Conservation (phyloP, 2,888 invertebrate species). For the Malachius bipustulatus region DNA sequence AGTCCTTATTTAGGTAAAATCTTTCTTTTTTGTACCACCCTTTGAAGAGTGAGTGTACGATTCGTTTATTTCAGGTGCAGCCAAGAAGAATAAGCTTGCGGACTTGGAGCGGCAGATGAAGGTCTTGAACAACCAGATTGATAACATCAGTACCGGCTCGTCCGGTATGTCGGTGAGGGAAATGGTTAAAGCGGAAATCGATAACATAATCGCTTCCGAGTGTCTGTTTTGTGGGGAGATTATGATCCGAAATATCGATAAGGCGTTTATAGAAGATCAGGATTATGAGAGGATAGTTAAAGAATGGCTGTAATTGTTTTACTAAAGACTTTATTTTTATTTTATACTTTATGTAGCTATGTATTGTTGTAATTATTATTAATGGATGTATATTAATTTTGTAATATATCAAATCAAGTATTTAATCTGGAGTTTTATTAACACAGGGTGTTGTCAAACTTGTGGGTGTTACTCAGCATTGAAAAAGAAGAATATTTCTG, state of each 20-base stretch:
- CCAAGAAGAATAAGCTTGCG: slow-evolving; percentile 48
- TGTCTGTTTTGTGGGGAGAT: slow-evolving; percentile 88
- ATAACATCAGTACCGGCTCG: slow-evolving; percentile 40
- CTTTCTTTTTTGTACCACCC: slow-evolving; percentile 7
- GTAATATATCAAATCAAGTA: too few relatives aligned
- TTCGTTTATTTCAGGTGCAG: slow-evolving; percentile 36
- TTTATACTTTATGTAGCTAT: slow-evolving; percentile 11
- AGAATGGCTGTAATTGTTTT: slow-evolving; percentile 62
- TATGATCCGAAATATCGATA: slow-evolving; percentile 84
- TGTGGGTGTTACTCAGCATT: too few relatives aligned
- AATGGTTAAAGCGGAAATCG: slow-evolving; percentile 67
- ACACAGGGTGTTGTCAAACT: too few relatives aligned
- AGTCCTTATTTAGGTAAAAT: slow-evolving; percentile 51
- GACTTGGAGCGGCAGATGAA: slow-evolving; percentile 53
- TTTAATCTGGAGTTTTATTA: too few relatives aligned
- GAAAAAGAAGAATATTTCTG: too few relatives aligned
- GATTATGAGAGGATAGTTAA: slow-evolving; percentile 72
- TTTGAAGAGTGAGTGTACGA: neutral
- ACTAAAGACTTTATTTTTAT: slow-evolving; percentile 14
- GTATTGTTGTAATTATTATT: slow-evolving; percentile 3
- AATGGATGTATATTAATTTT: too few relatives aligned
- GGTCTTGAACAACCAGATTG: slow-evolving; percentile 42
- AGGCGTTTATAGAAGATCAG: slow-evolving; percentile 73
- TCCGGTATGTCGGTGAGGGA: slow-evolving; percentile 47
- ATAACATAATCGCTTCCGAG: slow-evolving; percentile 81